A percentile compares a stretch with the other conserved stretches of the same genome.
Evolutionary conservation across 2,888 invertebrate genomes (phyloP).

Genomic region (Drosophila mulleri): DNA sequence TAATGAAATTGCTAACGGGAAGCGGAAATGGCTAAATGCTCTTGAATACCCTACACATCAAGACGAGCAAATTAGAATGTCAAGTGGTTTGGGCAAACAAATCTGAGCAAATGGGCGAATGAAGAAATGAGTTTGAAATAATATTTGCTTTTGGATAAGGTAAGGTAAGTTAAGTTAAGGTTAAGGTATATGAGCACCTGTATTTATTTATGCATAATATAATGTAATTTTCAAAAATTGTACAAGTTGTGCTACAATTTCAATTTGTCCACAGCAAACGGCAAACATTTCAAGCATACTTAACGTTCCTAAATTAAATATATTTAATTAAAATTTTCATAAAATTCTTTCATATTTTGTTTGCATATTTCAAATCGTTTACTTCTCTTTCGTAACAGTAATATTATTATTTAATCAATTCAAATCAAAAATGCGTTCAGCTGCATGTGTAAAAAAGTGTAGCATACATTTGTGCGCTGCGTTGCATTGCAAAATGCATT

Average conservation of each 20-base stretch:
- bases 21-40: constrained; percentile 51
- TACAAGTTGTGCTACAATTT: background rate
- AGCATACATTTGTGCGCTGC: constrained; percentile 34
- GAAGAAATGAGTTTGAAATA: background rate
- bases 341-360: background rate
- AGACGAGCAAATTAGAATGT: background rate
- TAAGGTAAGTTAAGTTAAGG: background rate
- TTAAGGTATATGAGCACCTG: background rate
- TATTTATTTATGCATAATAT: background rate
- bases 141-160: background rate
- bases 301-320: background rate
- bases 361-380: background rate
- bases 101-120: background rate
- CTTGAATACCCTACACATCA: constrained; percentile 1
- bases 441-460: constrained; percentile 11
- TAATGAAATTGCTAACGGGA: constrained; percentile 72
- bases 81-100: background rate
- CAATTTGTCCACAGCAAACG: background rate
- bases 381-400: too few species aligned
- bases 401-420: constrained; percentile 36
- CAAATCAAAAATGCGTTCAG: background rate
- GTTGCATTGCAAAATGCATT: background rate
- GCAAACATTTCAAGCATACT: background rate
- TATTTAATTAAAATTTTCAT: constrained; percentile 1
- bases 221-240: background rate